These are phyloP conservation scores for Periophthalmus magnuspinnatus DNA, from an alignment of 2,797 vertebrate genomes.

Conservation along the genomic window DNA sequence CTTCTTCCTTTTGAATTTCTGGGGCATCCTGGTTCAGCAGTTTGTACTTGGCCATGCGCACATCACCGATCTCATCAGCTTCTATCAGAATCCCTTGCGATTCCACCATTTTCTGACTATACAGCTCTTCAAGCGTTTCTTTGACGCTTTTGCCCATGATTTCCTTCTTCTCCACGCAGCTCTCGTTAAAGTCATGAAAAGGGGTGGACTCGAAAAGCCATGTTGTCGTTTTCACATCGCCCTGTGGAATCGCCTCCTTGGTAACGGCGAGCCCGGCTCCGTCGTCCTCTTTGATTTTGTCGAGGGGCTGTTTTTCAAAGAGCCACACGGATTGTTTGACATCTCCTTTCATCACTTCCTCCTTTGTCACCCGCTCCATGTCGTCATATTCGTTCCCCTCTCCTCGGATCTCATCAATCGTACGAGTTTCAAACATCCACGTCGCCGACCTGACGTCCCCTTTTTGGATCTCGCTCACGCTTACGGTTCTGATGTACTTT, in stretches of 20 bases:
- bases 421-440: slow-evolving; percentile 92
- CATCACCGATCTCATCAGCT: slow-evolving; percentile 88
- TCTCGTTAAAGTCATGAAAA: slow-evolving; percentile 85
- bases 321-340: slow-evolving; percentile 94
- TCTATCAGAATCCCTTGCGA: slow-evolving; percentile 91
- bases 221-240: slow-evolving; percentile 88
- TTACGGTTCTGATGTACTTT: slow-evolving; percentile 86
- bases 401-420: slow-evolving; percentile 84
- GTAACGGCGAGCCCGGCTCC: slow-evolving; percentile 57
- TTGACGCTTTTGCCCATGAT: slow-evolving; percentile 89
- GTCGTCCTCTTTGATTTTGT: slow-evolving; percentile 83
- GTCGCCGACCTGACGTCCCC: slow-evolving; percentile 90
- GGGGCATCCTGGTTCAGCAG: slow-evolving; percentile 87
- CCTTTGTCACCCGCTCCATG: slow-evolving; percentile 85
- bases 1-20: slow-evolving; percentile 87
- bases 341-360: slow-evolving; percentile 90
- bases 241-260: slow-evolving; percentile 86
- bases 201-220: slow-evolving; percentile 94
- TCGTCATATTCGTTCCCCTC: slow-evolving; percentile 79
- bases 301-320: slow-evolving; percentile 89
- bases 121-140: slow-evolving; percentile 87
- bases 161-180: slow-evolving; percentile 77
- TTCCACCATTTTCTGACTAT: slow-evolving; percentile 86
- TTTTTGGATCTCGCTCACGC: slow-evolving; percentile 89
- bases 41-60: slow-evolving; percentile 92